Evolutionary conservation across 2,797 vertebrate species (phyloP).

Genomic region (Cuculus canorus): DNA sequence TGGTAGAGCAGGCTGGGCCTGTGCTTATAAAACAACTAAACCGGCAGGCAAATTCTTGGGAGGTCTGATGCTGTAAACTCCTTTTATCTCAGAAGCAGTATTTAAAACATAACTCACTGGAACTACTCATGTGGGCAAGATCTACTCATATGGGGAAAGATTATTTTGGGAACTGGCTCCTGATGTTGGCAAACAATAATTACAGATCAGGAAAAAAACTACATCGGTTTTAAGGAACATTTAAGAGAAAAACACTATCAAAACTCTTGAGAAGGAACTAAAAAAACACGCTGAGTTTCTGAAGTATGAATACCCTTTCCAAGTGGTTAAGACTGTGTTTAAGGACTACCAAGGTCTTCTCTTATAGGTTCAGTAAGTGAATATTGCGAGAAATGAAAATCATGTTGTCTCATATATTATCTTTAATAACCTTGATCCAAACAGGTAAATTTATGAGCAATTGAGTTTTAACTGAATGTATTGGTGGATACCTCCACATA

Average conservation of each 20-base stretch:
- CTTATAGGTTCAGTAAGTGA: neutral
- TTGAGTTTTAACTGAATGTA: neutral
- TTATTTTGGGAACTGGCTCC: conserved; percentile 16
- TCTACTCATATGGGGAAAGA: neutral
- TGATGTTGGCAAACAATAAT: conserved; percentile 31
- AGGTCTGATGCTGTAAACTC: neutral
- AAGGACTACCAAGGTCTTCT: neutral
- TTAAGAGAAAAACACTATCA: neutral
- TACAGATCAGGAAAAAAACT: neutral
- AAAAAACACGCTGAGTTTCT: neutral
- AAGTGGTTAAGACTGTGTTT: neutral
- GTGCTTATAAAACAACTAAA: neutral
- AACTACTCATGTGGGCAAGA: neutral
- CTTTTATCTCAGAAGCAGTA: neutral
- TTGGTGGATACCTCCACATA: neutral
- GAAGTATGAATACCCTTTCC: neutral
- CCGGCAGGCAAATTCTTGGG: neutral
- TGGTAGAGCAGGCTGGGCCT: neutral
- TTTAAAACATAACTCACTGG: neutral
- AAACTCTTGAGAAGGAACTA: neutral
- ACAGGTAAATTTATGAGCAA: neutral
- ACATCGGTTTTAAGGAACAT: neutral
- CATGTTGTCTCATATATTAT: neutral
- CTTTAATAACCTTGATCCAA: neutral
- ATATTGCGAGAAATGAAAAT: neutral